These are phyloP conservation scores for Cyrtodaria siliqua DNA, from an alignment of 2,888 invertebrate species.

Conservation along the genomic window DNA sequence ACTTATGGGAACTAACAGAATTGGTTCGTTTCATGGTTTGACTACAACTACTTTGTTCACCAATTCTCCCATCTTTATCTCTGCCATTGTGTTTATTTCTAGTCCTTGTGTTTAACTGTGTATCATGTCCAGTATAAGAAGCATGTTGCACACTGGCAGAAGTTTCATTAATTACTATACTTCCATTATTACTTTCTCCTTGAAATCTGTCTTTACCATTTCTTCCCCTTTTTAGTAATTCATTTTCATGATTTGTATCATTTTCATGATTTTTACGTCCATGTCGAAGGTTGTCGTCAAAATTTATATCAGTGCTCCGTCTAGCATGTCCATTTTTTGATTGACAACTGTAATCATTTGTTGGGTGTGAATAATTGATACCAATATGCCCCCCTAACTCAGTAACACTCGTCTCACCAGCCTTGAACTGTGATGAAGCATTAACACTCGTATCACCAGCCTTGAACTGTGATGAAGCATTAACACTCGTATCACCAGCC, in stretches of 20 bases:
- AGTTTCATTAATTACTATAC: no score
- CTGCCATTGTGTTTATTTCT: no score
- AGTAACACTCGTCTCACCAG: neutral
- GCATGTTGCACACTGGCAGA: no score
- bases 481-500: neutral
- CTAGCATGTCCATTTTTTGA: conserved; percentile 14
- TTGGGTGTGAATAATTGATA: conserved; percentile 46
- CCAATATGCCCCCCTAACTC: neutral
- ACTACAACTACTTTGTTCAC: neutral
- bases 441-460: neutral
- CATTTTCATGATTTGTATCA: conserved; percentile 5
- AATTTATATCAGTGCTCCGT: conserved; percentile 7
- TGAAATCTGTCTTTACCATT: neutral
- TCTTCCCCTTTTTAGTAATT: neutral
- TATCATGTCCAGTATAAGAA: no score
- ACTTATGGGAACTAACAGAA: conserved; percentile 14
- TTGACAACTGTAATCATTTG: conserved; percentile 29
- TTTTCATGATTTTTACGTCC: conserved; percentile 6
- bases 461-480: neutral
- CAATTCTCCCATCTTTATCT: neutral
- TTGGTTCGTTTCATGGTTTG: neutral
- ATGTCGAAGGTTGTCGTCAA: conserved; percentile 16
- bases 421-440: no score
- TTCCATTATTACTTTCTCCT: neutral
- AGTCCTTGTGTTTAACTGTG: no score